Evolutionary conservation across 2,888 invertebrate species (phyloP), one percentile per base, ranked within the genome.

Genomic region (Ectemnius cavifrons): DNA sequence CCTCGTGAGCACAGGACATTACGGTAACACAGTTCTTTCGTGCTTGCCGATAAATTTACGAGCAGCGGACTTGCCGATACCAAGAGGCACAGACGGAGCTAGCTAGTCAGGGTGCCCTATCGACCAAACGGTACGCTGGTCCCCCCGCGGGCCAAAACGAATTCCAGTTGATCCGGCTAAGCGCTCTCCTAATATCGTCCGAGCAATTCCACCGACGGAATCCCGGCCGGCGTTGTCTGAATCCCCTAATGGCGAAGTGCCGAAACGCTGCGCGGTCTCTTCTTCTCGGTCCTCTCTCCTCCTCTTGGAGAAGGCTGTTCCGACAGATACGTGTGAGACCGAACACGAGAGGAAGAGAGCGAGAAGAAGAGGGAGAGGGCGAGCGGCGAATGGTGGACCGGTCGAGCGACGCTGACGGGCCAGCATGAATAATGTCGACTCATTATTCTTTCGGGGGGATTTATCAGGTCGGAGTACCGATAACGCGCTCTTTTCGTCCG

Each of bases 401-500:
- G 78, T 77, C 82, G 84, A 84, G 77, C 81, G 80, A 84, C 83
- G 83, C 81, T 83, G 83, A 83, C 83, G 83, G 83, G 81, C 80
- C 80, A 81, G 75, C 85, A 86, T 88, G 89, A 89, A 87, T 88
- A 89, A 89, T 88, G 88, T 82, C 82, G 78, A 82, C 86, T 87
- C 89, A 88, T 89, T 89, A 89, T 89, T 89, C 88, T 89, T 83
- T 85, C 82, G 79, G 81, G 73, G 77, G 88, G 85, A 88, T 89
- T 89, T 89, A 89, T 89, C 89, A 88, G 86, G 82, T 84, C 83
- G 85, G 80, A 79, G 78, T 75, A 81, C 86, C 85, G 89, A 89
- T 87, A 89, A 88, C 88, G 86, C 85, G 86, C 83, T 87, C 86
- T 85, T 86, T 85, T 86, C 86, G 85, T 84, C 85, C 85, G 81